Base-by-base conservation (phyloP, 2,113 vertebrate species). In the Coptodon bakossiorum region DNA sequence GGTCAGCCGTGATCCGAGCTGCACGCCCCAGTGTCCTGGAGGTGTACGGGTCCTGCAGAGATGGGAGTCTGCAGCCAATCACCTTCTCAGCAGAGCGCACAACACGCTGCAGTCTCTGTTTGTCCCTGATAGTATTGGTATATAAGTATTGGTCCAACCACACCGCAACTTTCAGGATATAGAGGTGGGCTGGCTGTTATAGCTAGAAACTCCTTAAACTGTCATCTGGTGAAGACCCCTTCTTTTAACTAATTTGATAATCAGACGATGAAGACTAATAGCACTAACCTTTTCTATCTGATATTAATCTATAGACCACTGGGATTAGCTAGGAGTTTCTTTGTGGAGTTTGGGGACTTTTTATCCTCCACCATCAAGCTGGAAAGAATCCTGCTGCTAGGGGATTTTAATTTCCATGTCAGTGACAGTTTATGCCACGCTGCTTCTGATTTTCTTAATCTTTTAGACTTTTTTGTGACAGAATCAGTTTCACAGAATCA, bases 311-410 rank as follows among this genome's bases (percentile, higher is more conserved):
- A 61, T 61, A 61, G 57, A 34, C 29, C 16, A 63, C 59, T 19
- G 19, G 59, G 5, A 61, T 61, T 61, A 63, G 3, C 9, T 63
- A 0, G 59, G 16, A 19, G 19, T 19, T 63, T 63, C 59, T 63
- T 63, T 63, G 59, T 19, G 59, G 29, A 0, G 29, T 63, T 63
- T 63, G 59, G 59, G 16, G 59, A 63, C 59, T 34, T 63, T 63
- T 63, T 63, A 34, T 34, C 34, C 3, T 34, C 29, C 29, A 34
- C 16, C 3, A 63, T 19, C 9, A 11, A 63, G 16, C 16, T 34
- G 16, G 57, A 0, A 61, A 61, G 29, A 34, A 34, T 61, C 57
- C 57, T 61, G 0, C 57, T 63, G 9, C 0, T 63, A 4, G 5
- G 2, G 16, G 59, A 19, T 63, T 63, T 63, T 34, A 63, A 63